A percentile compares a stretch with the other conserved stretches of the same genome.
Conservation (phyloP, 2,113 vertebrate species). For the Nycticebus coucang region DNA sequence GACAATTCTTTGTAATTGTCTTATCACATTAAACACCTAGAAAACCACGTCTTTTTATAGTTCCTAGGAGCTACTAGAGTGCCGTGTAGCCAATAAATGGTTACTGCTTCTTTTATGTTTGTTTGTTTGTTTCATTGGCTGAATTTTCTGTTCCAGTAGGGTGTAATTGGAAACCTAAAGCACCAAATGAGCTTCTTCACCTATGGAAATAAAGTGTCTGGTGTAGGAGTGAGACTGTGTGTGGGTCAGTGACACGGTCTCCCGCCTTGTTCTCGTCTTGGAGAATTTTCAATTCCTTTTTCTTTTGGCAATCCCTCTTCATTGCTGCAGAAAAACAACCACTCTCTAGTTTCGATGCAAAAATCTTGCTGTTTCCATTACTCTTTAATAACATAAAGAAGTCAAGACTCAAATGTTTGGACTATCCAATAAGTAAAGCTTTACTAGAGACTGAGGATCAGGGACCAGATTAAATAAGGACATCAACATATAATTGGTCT, state of each 20-base stretch:
- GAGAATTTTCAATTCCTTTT: not conserved
- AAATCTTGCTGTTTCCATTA: not conserved
- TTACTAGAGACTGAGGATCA: not conserved
- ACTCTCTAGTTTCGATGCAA: no score
- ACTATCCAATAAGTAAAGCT: not conserved
- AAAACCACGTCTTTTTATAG: not conserved
- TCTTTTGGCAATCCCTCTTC: not conserved
- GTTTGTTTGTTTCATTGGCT: not conserved
- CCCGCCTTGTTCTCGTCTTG: not conserved
- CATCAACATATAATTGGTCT: not conserved
- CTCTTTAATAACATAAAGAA: not conserved
- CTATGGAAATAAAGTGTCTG: accelerated
- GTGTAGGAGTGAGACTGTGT: no score
- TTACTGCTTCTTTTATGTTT: not conserved
- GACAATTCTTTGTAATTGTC: not conserved
- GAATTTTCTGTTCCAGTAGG: not conserved
- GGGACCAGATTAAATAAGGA: not conserved
- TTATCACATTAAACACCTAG: not conserved
- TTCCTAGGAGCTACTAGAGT: no score
- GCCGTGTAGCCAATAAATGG: not conserved
- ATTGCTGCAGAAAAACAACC: not conserved
- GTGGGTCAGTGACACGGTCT: not conserved
- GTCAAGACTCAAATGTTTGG: not conserved
- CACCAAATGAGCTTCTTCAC: not conserved
- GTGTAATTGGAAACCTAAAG: not conserved